These are phyloP conservation scores for Drosophila hamatofila DNA, from an alignment of 2,888 invertebrate genomes.

Conservation along the genomic window DNA sequence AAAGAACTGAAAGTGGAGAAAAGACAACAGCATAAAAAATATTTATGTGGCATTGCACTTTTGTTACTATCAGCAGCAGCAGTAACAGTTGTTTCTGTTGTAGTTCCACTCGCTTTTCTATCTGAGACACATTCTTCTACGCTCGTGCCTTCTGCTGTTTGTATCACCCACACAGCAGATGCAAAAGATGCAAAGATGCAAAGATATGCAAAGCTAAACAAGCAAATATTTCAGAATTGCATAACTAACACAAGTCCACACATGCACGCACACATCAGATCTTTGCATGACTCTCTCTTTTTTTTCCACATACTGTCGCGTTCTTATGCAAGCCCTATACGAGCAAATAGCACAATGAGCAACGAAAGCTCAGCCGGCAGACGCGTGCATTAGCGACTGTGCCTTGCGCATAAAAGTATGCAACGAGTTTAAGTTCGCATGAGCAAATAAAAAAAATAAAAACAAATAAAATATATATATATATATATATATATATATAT, in stretches of 20 bases:
- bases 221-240: conserved; percentile 77
- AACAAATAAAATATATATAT: not conserved
- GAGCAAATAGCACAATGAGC: conserved; percentile 51
- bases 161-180: conserved; percentile 50
- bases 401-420: conserved; percentile 37
- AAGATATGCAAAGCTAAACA: conserved; percentile 81
- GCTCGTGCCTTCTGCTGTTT: conserved; percentile 12
- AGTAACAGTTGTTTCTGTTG: conserved; percentile 29
- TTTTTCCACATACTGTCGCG: not conserved
- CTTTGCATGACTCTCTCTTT: not conserved
- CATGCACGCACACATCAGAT: conserved; percentile 6
- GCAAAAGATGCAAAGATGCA: conserved; percentile 68
- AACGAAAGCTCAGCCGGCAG: conserved; percentile 30
- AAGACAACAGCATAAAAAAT: conserved; percentile 70
- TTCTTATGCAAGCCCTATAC: conserved; percentile 5
- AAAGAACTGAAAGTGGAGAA: conserved; percentile 52
- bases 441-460: not conserved
- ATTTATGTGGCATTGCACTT: conserved; percentile 71
- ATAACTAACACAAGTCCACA: conserved; percentile 62
- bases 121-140: conserved; percentile 24
- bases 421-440: conserved; percentile 57
- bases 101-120: conserved; percentile 32
- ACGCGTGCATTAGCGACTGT: conserved; percentile 58
- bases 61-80: conserved; percentile 60
- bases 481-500: not conserved